These are phyloP conservation scores for western clawed frog (Xenopus tropicalis) DNA, from an alignment of 2,113 vertebrate genomes.

Conservation along the genomic window UCB_Xtro_10.0 CM004445.2:100116501-100117000, in stretches of 20 bases:
- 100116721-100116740: conserved; percentile 18
- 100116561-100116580: conserved; percentile 13
- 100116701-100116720: conserved; percentile 20
- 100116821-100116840: too few species aligned
- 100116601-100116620: conserved; percentile 21
- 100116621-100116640: conserved; percentile 21
- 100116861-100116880: too few species aligned
- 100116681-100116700: conserved; percentile 19
- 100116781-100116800: conserved; percentile 7
- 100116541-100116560: conserved; percentile 24
- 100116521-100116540: too few species aligned
- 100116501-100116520: too few species aligned
- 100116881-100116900: too few species aligned
- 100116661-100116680: conserved; percentile 26
- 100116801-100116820: too few species aligned
- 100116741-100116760: conserved; percentile 15
- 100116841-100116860: too few species aligned
- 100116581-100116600: not conserved
- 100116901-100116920: too few species aligned
- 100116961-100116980: too few species aligned
- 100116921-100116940: too few species aligned
- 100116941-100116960: too few species aligned
- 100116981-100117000: too few species aligned
- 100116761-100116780: conserved; percentile 21
- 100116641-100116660: conserved; percentile 26